These are phyloP conservation scores for Schizaphis graminum DNA, from an alignment of 2,888 invertebrate species.

Conservation along the genomic window DNA sequence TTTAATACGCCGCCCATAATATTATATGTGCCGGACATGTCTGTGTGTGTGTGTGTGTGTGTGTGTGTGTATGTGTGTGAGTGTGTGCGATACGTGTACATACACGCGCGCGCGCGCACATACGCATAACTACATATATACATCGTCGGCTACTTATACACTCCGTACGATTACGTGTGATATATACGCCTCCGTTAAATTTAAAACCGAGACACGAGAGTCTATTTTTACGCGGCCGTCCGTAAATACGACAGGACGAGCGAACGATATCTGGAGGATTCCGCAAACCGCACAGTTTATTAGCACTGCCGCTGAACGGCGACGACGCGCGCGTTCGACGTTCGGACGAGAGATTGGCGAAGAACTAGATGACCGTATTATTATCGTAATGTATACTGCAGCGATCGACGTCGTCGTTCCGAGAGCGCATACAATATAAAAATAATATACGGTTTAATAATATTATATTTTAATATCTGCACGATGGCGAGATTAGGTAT, in stretches of 20 bases:
- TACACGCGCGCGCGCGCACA: too few relatives aligned
- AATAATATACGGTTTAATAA: neutral
- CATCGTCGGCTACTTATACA: neutral
- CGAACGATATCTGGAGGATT: neutral
- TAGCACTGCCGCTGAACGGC: neutral
- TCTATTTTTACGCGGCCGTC: slow-evolving; percentile 54
- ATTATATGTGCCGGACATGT: neutral
- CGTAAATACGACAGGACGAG: neutral
- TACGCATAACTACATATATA: neutral
- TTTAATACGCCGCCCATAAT: neutral
- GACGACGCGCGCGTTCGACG: neutral
- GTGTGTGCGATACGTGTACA: neutral
- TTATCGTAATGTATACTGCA: too few relatives aligned
- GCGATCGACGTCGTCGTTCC: neutral
- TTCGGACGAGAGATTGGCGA: neutral
- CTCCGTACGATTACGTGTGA: neutral
- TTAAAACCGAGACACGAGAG: slow-evolving; percentile 5
- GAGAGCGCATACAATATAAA: neutral
- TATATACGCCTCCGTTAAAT: slow-evolving; percentile 51
- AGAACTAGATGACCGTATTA: neutral
- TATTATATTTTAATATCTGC: neutral
- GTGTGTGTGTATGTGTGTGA: too few relatives aligned
- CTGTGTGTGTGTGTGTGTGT: too few relatives aligned
- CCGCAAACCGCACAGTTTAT: neutral
- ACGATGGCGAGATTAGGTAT: neutral